Evolutionary conservation across 2,113 vertebrate genomes (phyloP).

Genomic region (Parotia lawesii): DNA sequence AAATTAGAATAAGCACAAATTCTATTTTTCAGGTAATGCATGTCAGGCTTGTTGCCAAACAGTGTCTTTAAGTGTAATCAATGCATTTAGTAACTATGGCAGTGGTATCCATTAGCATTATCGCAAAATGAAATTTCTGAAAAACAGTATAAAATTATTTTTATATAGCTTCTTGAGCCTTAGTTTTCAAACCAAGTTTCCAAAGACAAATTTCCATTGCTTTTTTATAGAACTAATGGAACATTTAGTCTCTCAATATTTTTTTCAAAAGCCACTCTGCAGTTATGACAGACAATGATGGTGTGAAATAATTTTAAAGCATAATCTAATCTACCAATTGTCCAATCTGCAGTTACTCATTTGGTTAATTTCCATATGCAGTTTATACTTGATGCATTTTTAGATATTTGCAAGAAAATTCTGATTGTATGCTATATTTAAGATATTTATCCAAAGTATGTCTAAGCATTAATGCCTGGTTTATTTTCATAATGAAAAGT

Average conservation of each 20-base stretch:
- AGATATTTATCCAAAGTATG: background rate
- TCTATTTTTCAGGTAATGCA: background rate
- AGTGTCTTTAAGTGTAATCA: background rate
- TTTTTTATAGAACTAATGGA: background rate
- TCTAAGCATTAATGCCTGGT: background rate
- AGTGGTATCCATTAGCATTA: background rate
- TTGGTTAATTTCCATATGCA: background rate
- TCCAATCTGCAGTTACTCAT: background rate
- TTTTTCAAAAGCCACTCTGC: background rate
- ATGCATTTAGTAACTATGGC: background rate
- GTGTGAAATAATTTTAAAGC: background rate
- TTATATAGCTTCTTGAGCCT: background rate
- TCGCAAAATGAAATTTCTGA: background rate
- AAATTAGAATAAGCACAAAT: background rate
- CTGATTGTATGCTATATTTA: background rate
- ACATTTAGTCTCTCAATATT: background rate
- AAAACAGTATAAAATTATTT: background rate
- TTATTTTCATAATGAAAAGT: background rate
- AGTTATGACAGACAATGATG: background rate
- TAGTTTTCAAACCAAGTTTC: background rate
- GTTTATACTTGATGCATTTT: background rate
- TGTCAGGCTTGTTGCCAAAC: background rate
- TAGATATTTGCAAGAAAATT: background rate
- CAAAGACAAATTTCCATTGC: background rate
- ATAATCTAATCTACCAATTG: background rate